Percentiles rank a stretch among this genome's conserved stretches.
Conservation (phyloP, 1,140 invertebrate species). For the Melanaphis sacchari region DNA sequence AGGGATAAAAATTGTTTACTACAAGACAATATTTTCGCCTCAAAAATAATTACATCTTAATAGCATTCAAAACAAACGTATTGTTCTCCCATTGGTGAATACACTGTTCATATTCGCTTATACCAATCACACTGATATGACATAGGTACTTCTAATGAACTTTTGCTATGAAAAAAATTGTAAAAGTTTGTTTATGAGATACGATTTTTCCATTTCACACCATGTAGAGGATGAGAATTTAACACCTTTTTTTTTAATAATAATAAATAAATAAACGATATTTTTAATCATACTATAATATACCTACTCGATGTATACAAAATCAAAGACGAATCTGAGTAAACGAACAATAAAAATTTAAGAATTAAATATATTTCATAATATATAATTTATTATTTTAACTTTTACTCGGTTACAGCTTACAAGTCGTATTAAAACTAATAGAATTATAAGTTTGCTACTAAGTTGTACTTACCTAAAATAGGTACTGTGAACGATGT, state of each 20-base stretch:
- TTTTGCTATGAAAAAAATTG: background rate
- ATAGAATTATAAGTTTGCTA: background rate
- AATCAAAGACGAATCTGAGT: background rate
- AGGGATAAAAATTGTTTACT: background rate
- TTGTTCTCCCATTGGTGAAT: background rate
- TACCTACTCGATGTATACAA: background rate
- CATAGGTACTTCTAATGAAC: too few species aligned
- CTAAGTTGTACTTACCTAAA: background rate
- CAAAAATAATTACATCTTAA: background rate
- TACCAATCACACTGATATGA: background rate
- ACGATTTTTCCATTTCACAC: too few species aligned
- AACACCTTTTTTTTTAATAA: too few species aligned
- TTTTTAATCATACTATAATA: too few species aligned
- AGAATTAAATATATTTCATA: background rate
- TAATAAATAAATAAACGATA: too few species aligned
- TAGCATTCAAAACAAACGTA: background rate
- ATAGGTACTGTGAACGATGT: background rate
- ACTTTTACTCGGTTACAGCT: background rate
- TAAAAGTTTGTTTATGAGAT: too few species aligned
- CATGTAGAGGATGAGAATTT: too few species aligned
- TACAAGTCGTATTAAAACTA: background rate
- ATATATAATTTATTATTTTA: background rate
- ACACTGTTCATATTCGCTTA: background rate
- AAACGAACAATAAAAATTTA: background rate
- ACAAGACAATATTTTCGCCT: background rate